Conservation (phyloP, 1,140 invertebrate genomes). For the Camponotus floridanus region DNA sequence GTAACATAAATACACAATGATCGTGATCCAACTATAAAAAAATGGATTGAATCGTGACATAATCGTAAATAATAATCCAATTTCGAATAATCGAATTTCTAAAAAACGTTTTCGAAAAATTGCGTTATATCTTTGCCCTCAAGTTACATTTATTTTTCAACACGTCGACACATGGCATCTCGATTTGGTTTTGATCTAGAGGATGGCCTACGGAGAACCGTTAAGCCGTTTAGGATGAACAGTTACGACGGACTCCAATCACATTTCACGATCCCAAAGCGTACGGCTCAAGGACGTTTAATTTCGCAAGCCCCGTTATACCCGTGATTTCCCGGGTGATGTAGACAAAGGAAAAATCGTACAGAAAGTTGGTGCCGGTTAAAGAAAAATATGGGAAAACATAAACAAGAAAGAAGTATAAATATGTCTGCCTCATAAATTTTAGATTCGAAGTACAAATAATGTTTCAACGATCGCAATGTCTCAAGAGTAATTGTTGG, state of each 20-base stretch:
- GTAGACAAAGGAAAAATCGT: slow-evolving; percentile 41
- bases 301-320: slow-evolving; percentile 58
- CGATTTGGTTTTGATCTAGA: slow-evolving; percentile 8
- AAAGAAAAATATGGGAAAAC: slow-evolving; percentile 9
- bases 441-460: background rate
- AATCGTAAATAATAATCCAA: background rate
- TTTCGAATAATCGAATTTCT: background rate
- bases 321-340: slow-evolving; percentile 67
- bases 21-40: background rate
- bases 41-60: background rate
- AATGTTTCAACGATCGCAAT: slow-evolving; percentile 6
- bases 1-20: background rate
- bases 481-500: background rate
- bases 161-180: background rate
- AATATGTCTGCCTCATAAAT: slow-evolving; percentile 3
- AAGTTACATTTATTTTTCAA: background rate
- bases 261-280: slow-evolving; percentile 19
- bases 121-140: background rate
- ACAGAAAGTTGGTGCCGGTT: background rate
- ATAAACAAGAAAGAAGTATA: background rate
- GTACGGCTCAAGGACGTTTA: slow-evolving; percentile 52
- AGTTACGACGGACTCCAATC: slow-evolving; percentile 43
- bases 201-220: background rate
- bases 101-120: background rate
- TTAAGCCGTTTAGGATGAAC: slow-evolving; percentile 36